phyloP scores from a whole-genome alignment of 30 jellyfish, hydroid and myxozoan genomes.

The Cassiopea andromeda region DNA sequence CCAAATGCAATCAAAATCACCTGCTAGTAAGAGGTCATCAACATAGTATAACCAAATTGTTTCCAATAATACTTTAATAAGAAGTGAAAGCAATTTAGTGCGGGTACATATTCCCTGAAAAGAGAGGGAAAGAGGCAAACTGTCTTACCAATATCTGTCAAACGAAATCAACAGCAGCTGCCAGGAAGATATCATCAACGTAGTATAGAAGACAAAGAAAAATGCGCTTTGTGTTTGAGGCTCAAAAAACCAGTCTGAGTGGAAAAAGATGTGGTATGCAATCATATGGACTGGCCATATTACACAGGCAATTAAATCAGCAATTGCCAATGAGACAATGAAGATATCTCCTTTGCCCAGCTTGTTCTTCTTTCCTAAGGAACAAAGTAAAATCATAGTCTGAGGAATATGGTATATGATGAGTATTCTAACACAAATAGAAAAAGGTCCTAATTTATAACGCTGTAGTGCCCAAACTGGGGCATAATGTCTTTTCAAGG shows the following conservation, averaged over 20 bases:
- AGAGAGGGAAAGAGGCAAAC: background rate
- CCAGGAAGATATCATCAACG: conserved; percentile 72
- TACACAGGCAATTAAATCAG: conserved; percentile 47
- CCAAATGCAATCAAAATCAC: too few species aligned
- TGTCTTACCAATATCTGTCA: conserved; percentile 65
- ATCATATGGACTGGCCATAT: conserved; percentile 74
- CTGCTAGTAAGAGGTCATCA: too few species aligned
- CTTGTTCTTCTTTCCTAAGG: conserved; percentile 47
- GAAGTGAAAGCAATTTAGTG: too few species aligned
- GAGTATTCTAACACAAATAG: background rate
- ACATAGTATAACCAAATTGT: too few species aligned
- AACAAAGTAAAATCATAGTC: background rate
- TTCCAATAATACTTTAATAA: too few species aligned
- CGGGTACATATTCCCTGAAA: too few species aligned
- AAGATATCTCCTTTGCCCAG: conserved; percentile 38
- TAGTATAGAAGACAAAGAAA: conserved; percentile 60
- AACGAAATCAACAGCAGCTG: conserved; percentile 59
- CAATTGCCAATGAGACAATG: conserved; percentile 34
- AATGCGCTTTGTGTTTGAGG: conserved; percentile 53
- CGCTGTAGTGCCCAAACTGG: background rate
- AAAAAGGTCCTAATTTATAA: background rate
- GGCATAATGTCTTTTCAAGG: too few species aligned
- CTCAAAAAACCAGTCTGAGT: conserved; percentile 54
- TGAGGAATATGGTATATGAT: background rate
- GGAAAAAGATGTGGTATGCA: conserved; percentile 54